Base-by-base conservation (phyloP, 2,113 vertebrate genomes). In the Phalacrocorax brasilianus region DNA sequence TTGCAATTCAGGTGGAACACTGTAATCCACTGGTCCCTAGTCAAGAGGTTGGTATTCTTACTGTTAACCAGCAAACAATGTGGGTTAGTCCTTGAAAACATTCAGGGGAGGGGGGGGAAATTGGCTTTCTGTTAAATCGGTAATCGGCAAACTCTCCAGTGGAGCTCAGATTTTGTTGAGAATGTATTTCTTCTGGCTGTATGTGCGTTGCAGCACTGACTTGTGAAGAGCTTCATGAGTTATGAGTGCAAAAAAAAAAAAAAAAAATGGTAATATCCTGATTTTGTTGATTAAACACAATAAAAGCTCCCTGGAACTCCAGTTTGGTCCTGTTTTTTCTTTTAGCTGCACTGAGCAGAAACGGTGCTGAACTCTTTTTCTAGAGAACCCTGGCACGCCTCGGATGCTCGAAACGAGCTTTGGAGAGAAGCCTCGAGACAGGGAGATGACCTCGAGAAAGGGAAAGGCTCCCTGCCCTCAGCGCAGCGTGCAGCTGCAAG, bases 231-330 rank as follows among this genome's bases (percentile, higher is more conserved):
- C 50, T 97, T 87, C 85, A 81, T 33, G 84, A 95, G 94, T 95
- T 96, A 71, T 2, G 8, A 76, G 92, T 97, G 97, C 79, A 45
- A 45, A 45, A 45, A 45, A 88, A 86, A 94, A 96, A 95, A 94
- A 65, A 94, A 35, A 35, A 35, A 95, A 90, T 96, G 98, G 95
- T 90, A 96, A 97, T 97, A 98, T 97, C 97, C 97, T 96, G 98
- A 85, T 94, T 98, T 97, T 97, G 97, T 98, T 98, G 83, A 94
- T 97, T 88, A 95, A 97, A 96, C 95, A 98, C 97, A 98, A 98
- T 98, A 98, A 98, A 98, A 97, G 94, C 98, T 98, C 98, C 97
- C 98, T 98, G 98, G 98, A 98, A 98, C 96, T 97, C 94, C 92
- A 85, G 2, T 6, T 70, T 6, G 71, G 35, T 94, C n/a, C 76